Evolutionary conservation across 2,113 vertebrate species (phyloP).

Genomic region (Sardina pilchardus): DNA sequence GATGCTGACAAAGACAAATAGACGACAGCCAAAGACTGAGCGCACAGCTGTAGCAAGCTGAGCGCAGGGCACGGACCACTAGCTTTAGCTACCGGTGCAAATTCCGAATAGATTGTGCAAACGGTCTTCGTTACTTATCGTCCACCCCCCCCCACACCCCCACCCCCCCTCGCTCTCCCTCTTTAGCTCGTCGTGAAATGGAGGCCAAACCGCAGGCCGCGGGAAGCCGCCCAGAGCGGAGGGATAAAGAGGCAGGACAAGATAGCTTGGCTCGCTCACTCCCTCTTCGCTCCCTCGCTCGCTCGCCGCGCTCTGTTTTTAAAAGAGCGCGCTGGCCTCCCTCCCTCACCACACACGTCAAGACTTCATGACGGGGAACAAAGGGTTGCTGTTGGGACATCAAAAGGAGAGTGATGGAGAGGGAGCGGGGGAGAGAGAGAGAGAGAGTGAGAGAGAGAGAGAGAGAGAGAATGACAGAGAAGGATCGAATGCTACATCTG

Average conservation of each 20-base stretch:
- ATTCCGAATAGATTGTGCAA: constrained; percentile 1
- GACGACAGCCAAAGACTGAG: not conserved
- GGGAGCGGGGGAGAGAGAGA: not conserved
- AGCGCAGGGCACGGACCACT: not conserved
- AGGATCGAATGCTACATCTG: not conserved
- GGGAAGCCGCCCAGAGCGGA: constrained; percentile 36
- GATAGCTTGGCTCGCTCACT: constrained; percentile 23
- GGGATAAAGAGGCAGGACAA: constrained; percentile 21
- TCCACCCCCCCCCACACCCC: not conserved
- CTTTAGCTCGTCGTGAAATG: constrained; percentile 62
- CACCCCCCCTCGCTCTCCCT: constrained; percentile 56
- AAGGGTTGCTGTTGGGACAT: constrained; percentile 10
- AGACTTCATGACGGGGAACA: not conserved
- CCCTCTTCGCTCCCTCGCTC: too few species aligned
- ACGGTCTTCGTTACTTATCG: not conserved
- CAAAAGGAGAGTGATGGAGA: not conserved
- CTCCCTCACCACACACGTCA: not conserved
- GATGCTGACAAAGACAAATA: not conserved
- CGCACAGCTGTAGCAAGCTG: not conserved
- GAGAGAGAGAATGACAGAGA: not conserved
- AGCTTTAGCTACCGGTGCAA: not conserved
- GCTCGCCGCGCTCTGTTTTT: not conserved
- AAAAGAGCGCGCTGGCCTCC: not conserved
- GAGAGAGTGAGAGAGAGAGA: not conserved
- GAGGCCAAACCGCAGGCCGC: constrained; percentile 63